phyloP scores from a whole-genome alignment of 1,140 invertebrate genomes.

The Hestina assimilis region DNA sequence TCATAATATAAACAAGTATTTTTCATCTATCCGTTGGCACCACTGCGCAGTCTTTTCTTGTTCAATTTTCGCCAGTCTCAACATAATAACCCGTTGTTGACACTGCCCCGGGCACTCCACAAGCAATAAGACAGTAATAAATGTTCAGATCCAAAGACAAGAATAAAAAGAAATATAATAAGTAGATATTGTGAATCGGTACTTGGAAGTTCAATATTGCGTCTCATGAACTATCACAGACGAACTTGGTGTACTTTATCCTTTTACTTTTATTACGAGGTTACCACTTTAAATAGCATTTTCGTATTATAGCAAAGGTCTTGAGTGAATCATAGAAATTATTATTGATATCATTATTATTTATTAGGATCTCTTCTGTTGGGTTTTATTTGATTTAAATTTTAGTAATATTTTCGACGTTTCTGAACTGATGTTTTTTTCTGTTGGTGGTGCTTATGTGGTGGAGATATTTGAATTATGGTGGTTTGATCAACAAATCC shows the following conservation, averaged over 20 bases:
- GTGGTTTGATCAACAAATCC: no score
- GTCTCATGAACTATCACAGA: slow-evolving; percentile 32
- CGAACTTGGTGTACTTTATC: slow-evolving; percentile 37
- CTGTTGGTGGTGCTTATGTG: no score
- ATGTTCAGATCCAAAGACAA: slow-evolving; percentile 70
- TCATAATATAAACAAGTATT: slow-evolving; percentile 32
- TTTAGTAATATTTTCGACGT: no score
- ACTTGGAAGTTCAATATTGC: slow-evolving; percentile 63
- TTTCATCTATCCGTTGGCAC: slow-evolving; percentile 45
- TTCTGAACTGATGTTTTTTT: no score
- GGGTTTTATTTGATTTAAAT: no score
- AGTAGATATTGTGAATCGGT: slow-evolving; percentile 71
- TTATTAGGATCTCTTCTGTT: no score
- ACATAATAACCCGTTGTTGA: slow-evolving; percentile 76
- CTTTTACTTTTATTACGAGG: slow-evolving; percentile 42
- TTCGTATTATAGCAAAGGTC: no score
- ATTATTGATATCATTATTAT: no score
- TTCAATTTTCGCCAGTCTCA: slow-evolving; percentile 69
- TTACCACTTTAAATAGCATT: no score
- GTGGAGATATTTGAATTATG: no score
- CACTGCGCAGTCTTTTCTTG: slow-evolving; percentile 59
- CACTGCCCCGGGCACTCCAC: slow-evolving; percentile 61
- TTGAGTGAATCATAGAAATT: no score
- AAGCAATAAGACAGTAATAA: slow-evolving; percentile 77
- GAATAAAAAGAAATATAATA: slow-evolving; percentile 72